These are phyloP conservation scores for Tachystola acroxantha DNA, from an alignment of 2,888 invertebrate genomes.

Conservation along the genomic window DNA sequence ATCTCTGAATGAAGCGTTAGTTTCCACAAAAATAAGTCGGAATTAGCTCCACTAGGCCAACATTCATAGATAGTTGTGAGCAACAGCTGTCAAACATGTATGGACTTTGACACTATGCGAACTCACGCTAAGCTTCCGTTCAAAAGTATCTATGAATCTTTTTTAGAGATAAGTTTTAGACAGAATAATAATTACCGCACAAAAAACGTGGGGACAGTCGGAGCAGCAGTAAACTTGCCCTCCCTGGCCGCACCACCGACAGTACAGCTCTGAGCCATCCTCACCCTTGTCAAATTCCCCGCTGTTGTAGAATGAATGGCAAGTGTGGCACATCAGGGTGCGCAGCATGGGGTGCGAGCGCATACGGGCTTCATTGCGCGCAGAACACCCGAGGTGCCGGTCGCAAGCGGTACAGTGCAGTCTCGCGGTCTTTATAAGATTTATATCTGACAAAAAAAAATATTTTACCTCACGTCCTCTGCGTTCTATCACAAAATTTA, in stretches of 20 bases:
- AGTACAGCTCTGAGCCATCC: constrained; percentile 89
- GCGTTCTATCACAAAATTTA: background rate
- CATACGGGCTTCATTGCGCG: constrained; percentile 80
- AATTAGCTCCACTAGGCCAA: too few species aligned
- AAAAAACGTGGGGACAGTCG: constrained; percentile 85
- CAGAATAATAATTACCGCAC: constrained; percentile 68
- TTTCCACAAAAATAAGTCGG: too few species aligned
- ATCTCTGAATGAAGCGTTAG: too few species aligned
- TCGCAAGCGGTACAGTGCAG: constrained; percentile 88
- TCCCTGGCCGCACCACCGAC: constrained; percentile 90
- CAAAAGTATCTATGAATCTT: too few species aligned
- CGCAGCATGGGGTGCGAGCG: constrained; percentile 85
- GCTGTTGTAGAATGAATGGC: constrained; percentile 87
- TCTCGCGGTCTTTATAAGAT: constrained; percentile 75
- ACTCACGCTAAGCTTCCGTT: too few species aligned
- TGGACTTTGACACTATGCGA: too few species aligned
- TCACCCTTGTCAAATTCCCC: constrained; percentile 90
- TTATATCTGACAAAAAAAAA: constrained; percentile 76
- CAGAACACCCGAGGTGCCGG: constrained; percentile 84
- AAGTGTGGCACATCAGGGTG: constrained; percentile 84
- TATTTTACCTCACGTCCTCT: background rate
- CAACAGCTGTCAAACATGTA: too few species aligned
- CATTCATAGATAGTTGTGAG: too few species aligned
- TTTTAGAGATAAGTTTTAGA: too few species aligned
- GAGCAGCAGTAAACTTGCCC: constrained; percentile 89